Conservation (phyloP, 2,797 vertebrate species). For the Champsocephalus esox region DNA sequence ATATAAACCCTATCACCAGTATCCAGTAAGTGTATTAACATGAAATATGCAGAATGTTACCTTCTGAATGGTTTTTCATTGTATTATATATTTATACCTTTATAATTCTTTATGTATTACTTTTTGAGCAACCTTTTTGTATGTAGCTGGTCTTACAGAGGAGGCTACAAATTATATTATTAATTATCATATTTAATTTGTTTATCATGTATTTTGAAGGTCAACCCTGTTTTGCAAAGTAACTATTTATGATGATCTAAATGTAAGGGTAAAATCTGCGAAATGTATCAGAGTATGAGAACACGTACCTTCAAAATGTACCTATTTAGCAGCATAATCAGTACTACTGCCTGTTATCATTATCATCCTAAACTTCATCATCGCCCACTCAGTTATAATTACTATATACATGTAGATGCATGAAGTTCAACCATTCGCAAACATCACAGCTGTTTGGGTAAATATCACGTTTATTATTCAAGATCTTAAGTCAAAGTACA, state of each 20-base stretch:
- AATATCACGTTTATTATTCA: conserved; percentile 61
- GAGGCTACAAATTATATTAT: neutral
- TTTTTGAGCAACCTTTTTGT: neutral
- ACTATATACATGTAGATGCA: neutral
- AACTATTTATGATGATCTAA: neutral
- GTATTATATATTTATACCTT: neutral
- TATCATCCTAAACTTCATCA: neutral
- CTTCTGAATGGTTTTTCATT: no score
- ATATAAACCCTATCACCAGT: no score
- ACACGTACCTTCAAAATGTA: neutral
- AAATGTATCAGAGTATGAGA: neutral
- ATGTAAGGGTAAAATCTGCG: neutral
- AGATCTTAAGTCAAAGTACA: conserved; percentile 48
- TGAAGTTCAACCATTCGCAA: conserved; percentile 9
- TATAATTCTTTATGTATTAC: neutral
- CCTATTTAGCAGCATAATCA: neutral
- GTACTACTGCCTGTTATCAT: neutral
- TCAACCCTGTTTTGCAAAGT: neutral
- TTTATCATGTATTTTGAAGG: neutral
- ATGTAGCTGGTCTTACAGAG: neutral
- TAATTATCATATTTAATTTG: neutral
- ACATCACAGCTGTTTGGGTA: conserved; percentile 16
- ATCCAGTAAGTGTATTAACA: neutral
- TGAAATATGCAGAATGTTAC: neutral
- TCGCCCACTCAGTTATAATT: neutral